A percentile compares a stretch with the other conserved stretches of the same genome.
Conservation (phyloP, 2,888 invertebrate genomes). For the Erpobdella octoculata region DNA sequence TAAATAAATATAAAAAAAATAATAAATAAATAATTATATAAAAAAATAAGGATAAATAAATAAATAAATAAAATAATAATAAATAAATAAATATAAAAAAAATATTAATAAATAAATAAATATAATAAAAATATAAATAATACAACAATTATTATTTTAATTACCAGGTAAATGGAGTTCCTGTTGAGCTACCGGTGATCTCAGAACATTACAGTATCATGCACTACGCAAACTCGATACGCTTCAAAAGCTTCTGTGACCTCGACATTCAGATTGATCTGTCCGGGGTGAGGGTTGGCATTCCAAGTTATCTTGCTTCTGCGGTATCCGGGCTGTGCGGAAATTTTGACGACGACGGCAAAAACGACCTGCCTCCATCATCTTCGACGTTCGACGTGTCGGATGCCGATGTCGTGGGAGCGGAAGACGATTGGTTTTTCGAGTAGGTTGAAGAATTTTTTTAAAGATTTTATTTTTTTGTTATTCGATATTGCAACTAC, state of each 20-base stretch:
- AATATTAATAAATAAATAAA: no score
- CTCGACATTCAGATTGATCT: background rate
- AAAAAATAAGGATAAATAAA: no score
- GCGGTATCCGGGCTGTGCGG: constrained; percentile 8
- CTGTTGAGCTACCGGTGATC: background rate
- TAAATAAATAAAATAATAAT: no score
- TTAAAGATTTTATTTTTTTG: no score
- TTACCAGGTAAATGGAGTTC: background rate
- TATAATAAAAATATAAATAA: no score
- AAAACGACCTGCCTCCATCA: background rate
- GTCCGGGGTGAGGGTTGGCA: background rate
- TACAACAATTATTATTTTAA: no score
- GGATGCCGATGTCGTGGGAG: background rate
- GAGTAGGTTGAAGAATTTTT: no score
- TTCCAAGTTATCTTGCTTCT: background rate
- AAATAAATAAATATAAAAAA: no score
- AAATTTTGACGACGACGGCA: constrained; percentile 5
- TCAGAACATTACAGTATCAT: constrained; percentile 1
- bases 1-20: no score
- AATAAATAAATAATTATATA: no score
- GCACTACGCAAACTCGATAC: background rate
- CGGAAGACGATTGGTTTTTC: background rate
- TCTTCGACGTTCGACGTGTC: background rate
- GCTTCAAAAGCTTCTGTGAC: constrained; percentile 13
- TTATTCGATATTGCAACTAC: no score